Percentiles rank a stretch among this genome's conserved stretches.
Evolutionary conservation across 2,113 vertebrate genomes (phyloP).

Genomic region (Jacana jacana): DNA sequence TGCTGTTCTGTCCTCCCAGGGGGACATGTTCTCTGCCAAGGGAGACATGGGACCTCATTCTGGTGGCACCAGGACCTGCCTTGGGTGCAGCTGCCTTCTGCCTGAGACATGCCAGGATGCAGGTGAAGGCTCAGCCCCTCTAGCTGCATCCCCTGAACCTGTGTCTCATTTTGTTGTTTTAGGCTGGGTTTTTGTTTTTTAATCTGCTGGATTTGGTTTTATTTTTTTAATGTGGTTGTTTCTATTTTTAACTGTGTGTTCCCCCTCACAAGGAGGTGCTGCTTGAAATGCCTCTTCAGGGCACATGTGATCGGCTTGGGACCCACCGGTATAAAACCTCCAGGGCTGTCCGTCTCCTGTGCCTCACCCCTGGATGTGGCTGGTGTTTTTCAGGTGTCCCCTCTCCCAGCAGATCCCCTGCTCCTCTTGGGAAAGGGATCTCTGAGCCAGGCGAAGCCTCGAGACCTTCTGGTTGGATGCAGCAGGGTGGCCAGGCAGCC

Average conservation of each 20-base stretch:
- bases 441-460: not conserved
- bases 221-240: conserved; percentile 7
- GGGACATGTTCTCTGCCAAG: not conserved
- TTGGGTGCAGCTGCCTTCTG: not conserved
- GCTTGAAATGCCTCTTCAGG: not conserved
- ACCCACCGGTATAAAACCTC: not conserved
- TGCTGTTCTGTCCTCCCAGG: not conserved
- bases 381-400: not conserved
- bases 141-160: not conserved
- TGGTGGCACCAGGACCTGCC: not conserved
- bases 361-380: not conserved
- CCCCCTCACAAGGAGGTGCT: not conserved
- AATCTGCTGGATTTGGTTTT: conserved; percentile 24
- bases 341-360: not conserved
- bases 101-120: accelerated
- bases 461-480: accelerated
- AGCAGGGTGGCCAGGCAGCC: not conserved
- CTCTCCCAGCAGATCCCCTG: not conserved
- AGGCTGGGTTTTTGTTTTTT: not conserved
- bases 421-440: not conserved
- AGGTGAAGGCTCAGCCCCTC: not conserved
- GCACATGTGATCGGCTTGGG: not conserved
- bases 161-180: not conserved
- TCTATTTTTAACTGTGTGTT: conserved; percentile 13
- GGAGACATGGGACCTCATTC: not conserved